Percentiles rank a stretch among this genome's conserved stretches.
Conservation (phyloP, 2,888 invertebrate species). For the Thyatira batis region DNA sequence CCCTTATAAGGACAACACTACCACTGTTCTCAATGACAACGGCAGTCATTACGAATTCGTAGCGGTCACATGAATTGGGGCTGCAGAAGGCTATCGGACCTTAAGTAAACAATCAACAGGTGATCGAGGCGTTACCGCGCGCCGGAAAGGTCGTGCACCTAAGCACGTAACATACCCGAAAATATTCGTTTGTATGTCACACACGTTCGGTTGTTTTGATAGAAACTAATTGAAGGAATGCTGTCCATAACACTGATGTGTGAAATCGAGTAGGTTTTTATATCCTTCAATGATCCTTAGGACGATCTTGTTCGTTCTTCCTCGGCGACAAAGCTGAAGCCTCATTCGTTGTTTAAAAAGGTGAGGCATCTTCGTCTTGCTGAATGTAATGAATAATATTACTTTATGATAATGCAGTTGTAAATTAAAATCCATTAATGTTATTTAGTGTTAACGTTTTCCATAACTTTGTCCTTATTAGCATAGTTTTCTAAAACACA, state of each 20-base stretch:
- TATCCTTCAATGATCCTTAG: too few species aligned
- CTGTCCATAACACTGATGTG: neutral
- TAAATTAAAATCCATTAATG: too few species aligned
- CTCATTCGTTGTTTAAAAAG: too few species aligned
- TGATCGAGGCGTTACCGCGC: conserved; percentile 14
- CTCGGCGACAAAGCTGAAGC: too few species aligned
- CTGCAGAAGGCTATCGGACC: conserved; percentile 25
- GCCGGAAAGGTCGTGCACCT: conserved; percentile 24
- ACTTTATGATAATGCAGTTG: too few species aligned
- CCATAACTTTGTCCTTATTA: too few species aligned
- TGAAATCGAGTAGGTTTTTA: too few species aligned
- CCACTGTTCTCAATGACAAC: conserved; percentile 12
- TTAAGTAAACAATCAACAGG: conserved; percentile 44
- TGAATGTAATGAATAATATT: too few species aligned
- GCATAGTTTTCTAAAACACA: too few species aligned
- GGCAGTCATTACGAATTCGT: conserved; percentile 21
- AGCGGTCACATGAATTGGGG: conserved; percentile 25
- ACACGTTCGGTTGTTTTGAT: conserved; percentile 21
- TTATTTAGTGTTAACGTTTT: too few species aligned
- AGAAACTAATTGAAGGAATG: neutral
- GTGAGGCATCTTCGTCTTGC: too few species aligned
- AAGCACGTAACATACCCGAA: conserved; percentile 31
- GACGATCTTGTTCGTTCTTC: too few species aligned
- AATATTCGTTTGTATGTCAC: conserved; percentile 16
- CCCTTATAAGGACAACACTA: conserved; percentile 7